A percentile compares a stretch with the other conserved stretches of the same genome.
These are phyloP conservation scores for Ptilorrhoa leucosticta DNA, from an alignment of 2,113 vertebrate species.

Conservation along the genomic window DNA sequence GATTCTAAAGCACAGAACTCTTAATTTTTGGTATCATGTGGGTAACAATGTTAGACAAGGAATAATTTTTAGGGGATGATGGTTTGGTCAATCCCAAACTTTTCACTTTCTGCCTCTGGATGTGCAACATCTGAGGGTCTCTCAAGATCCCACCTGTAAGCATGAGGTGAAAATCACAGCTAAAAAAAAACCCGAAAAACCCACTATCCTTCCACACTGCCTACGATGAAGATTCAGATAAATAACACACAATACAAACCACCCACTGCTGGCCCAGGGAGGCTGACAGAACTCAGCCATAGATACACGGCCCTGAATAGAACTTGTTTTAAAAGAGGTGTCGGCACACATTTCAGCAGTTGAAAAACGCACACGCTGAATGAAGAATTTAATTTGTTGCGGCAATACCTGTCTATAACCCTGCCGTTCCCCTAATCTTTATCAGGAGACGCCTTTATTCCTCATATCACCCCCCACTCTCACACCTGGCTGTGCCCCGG, in stretches of 20 bases:
- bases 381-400: rapidly evolving
- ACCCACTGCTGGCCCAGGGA: background rate
- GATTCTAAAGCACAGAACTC: background rate
- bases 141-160: background rate
- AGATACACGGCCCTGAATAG: rapidly evolving
- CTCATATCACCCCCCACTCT: rapidly evolving
- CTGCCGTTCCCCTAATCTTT: rapidly evolving
- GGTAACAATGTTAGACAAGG: background rate
- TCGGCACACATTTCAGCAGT: background rate
- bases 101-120: background rate
- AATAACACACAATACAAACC: background rate
- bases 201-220: rapidly evolving
- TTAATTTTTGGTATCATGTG: background rate
- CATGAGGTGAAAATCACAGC: background rate
- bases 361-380: rapidly evolving
- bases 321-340: background rate
- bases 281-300: rapidly evolving
- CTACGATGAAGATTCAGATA: rapidly evolving
- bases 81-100: background rate
- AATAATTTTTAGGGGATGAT: background rate
- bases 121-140: background rate
- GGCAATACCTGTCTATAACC: rapidly evolving
- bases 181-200: rapidly evolving
- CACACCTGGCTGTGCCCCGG: too few species aligned
- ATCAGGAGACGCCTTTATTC: rapidly evolving